Percentiles rank a stretch among this genome's conserved stretches.
These are phyloP conservation scores for Drosophila bocqueti DNA, from an alignment of 1,140 invertebrate species.

Conservation along the genomic window DNA sequence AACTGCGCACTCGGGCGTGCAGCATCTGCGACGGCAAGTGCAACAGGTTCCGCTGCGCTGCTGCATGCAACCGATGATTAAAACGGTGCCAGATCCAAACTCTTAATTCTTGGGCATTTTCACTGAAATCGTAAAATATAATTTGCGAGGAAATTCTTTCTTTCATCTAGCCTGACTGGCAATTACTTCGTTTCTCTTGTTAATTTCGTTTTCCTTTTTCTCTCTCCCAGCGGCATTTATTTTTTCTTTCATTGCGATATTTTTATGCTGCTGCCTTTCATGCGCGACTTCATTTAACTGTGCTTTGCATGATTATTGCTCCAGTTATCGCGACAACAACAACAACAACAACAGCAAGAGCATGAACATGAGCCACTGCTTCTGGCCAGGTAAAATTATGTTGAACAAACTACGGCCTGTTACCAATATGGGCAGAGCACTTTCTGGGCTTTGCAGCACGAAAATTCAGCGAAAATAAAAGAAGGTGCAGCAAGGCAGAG, in stretches of 20 bases:
- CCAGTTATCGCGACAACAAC: slow-evolving; percentile 58
- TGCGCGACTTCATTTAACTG: slow-evolving; percentile 79
- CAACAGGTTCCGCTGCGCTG: slow-evolving; percentile 65
- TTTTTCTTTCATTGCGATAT: slow-evolving; percentile 42
- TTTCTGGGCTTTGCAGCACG: slow-evolving; percentile 9
- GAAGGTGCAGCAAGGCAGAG: slow-evolving; percentile 49
- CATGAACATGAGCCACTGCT: slow-evolving; percentile 42
- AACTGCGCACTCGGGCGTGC: slow-evolving; percentile 58
- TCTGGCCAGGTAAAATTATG: slow-evolving; percentile 44
- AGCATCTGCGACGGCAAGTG: slow-evolving; percentile 6
- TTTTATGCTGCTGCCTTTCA: slow-evolving; percentile 61
- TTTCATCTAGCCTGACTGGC: slow-evolving; percentile 41
- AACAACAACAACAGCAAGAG: slow-evolving; percentile 11
- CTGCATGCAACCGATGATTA: slow-evolving; percentile 79
- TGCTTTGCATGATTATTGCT: slow-evolving; percentile 79
- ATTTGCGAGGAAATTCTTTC: slow-evolving; percentile 73
- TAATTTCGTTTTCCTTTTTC: slow-evolving; percentile 38
- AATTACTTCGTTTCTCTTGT: slow-evolving; percentile 71
- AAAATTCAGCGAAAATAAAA: slow-evolving; percentile 3
- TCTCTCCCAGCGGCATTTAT: slow-evolving; percentile 23
- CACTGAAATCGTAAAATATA: slow-evolving; percentile 75
- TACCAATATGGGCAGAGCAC: slow-evolving; percentile 43
- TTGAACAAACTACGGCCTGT: slow-evolving; percentile 55
- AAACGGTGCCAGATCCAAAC: slow-evolving; percentile 68
- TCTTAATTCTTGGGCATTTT: slow-evolving; percentile 76